These are phyloP conservation scores for Rhinella marina DNA, from an alignment of 2,797 vertebrate genomes.

Conservation along the genomic window DNA sequence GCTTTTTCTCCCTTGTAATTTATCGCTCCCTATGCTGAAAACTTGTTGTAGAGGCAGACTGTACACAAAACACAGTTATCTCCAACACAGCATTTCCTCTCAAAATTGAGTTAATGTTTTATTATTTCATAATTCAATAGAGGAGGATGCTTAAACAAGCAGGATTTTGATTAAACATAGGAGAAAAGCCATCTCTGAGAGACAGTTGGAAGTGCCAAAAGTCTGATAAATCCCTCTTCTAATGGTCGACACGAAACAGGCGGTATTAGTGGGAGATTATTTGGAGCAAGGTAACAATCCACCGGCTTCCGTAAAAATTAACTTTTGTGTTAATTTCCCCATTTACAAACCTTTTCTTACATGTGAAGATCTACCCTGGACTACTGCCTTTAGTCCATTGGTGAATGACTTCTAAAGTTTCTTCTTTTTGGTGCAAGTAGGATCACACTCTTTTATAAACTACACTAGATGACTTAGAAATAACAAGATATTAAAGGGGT, in stretches of 20 bases:
- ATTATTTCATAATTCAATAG: constrained; percentile 73
- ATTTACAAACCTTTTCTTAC: constrained; percentile 38
- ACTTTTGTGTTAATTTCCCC: constrained; percentile 46
- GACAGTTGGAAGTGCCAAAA: constrained; percentile 46
- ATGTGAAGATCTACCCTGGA: neutral
- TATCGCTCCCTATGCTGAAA: constrained; percentile 35
- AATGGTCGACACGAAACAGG: constrained; percentile 2
- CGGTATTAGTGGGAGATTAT: constrained; percentile 45
- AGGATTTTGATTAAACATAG: constrained; percentile 70
- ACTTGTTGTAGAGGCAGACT: constrained; percentile 27
- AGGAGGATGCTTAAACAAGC: constrained; percentile 71
- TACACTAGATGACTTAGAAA: neutral
- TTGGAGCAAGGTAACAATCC: constrained; percentile 41
- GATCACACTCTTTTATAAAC: neutral
- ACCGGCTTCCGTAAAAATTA: constrained; percentile 12
- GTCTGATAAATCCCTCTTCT: constrained; percentile 46
- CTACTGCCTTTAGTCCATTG: neutral
- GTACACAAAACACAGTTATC: constrained; percentile 46
- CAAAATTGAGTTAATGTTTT: constrained; percentile 71
- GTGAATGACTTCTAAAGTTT: neutral
- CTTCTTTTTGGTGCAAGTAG: neutral
- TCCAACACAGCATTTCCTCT: constrained; percentile 65
- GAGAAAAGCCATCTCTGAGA: constrained; percentile 41
- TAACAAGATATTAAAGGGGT: neutral
- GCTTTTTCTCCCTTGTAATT: constrained; percentile 46